These are phyloP conservation scores for Nymphalis c-album DNA, from an alignment of 2,888 invertebrate species.

Conservation along the genomic window DNA sequence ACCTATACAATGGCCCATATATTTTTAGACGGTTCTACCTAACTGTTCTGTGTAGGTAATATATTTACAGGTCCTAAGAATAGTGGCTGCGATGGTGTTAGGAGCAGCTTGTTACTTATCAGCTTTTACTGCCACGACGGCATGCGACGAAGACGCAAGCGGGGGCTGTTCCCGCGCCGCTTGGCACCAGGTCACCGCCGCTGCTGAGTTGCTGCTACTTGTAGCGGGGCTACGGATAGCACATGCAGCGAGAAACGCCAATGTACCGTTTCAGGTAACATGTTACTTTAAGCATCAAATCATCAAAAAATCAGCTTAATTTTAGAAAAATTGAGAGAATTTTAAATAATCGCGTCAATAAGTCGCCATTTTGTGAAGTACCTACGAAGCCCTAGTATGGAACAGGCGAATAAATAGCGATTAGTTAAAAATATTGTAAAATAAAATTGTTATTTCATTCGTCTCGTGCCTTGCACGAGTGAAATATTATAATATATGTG, in stretches of 20 bases:
- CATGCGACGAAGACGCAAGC: conserved; percentile 50
- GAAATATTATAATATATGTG: too few relatives aligned
- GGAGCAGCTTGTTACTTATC: conserved; percentile 90
- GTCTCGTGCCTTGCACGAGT: too few relatives aligned
- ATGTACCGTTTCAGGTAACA: conserved; percentile 87
- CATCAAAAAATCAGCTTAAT: too few relatives aligned
- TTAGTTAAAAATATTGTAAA: too few relatives aligned
- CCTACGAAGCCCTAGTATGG: too few relatives aligned
- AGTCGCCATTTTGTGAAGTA: too few relatives aligned
- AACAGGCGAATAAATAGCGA: too few relatives aligned
- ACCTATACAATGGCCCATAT: too few relatives aligned
- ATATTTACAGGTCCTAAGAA: conserved; percentile 62
- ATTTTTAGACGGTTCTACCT: too few relatives aligned
- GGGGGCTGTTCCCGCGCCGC: conserved; percentile 85
- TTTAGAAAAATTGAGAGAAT: too few relatives aligned
- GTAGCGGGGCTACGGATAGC: conserved; percentile 93
- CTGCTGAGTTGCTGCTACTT: conserved; percentile 89
- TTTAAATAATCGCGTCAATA: too few relatives aligned
- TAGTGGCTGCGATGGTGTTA: conserved; percentile 72
- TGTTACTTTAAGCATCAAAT: neutral
- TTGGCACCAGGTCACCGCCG: conserved; percentile 93
- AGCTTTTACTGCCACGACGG: conserved; percentile 91
- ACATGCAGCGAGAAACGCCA: conserved; percentile 93
- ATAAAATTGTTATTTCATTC: too few relatives aligned
- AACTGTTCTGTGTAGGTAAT: neutral